Evolutionary conservation across 2,888 invertebrate species (phyloP).

Genomic region (Tetropium fuscum): DNA sequence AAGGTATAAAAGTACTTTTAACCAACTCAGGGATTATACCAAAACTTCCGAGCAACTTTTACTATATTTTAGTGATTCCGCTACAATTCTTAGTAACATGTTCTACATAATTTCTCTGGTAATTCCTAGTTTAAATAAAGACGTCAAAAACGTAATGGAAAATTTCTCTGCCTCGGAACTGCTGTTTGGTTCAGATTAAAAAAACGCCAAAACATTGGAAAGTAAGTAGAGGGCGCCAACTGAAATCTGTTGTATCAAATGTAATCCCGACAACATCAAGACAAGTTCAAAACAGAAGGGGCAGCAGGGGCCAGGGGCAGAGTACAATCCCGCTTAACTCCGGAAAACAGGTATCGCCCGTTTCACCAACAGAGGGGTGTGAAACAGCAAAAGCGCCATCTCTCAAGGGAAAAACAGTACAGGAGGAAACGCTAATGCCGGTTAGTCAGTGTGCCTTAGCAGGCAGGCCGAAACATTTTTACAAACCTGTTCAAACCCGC

Average conservation of each 20-base stretch:
- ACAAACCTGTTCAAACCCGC: background rate
- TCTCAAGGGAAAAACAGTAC: background rate
- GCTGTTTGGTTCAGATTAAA: background rate
- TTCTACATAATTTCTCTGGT: background rate
- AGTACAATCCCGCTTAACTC: background rate
- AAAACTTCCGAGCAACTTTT: background rate
- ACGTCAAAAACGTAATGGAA: background rate
- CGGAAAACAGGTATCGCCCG: background rate
- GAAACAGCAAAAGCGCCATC: background rate
- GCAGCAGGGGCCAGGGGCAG: background rate
- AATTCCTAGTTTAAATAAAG: background rate
- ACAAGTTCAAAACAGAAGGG: background rate
- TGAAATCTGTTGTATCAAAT: background rate
- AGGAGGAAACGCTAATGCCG: background rate
- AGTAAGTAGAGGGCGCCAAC: background rate
- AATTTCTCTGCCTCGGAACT: background rate
- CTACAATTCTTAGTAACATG: background rate
- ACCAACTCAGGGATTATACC: background rate
- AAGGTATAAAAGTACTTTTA: background rate
- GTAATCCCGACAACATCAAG: background rate
- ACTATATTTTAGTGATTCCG: background rate
- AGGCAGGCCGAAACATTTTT: slow-evolving; percentile 4
- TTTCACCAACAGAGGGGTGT: background rate
- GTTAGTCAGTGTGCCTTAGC: background rate
- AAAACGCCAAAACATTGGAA: background rate